Conservation (phyloP, 2,888 invertebrate genomes). For the Anaspis maculata region DNA sequence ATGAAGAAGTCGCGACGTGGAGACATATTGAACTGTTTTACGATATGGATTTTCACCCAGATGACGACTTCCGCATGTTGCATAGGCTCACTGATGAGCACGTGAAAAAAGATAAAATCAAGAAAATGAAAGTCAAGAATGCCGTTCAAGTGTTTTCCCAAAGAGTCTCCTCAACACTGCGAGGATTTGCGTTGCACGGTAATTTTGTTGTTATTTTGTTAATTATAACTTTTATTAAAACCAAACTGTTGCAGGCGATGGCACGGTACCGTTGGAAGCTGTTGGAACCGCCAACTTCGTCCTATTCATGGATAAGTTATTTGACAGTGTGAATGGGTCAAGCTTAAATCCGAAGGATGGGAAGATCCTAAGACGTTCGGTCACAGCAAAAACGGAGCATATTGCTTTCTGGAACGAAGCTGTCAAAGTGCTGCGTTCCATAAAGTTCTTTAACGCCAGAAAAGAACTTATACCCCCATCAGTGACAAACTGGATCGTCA, state of each 20-base stretch:
- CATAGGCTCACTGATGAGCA: background rate
- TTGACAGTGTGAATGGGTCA: conserved; percentile 1
- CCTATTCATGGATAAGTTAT: background rate
- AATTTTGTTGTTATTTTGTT: background rate
- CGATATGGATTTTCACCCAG: background rate
- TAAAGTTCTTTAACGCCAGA: background rate
- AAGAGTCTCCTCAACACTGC: background rate
- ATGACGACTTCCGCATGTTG: background rate
- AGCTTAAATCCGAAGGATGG: background rate
- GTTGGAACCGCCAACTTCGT: background rate
- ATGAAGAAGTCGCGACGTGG: background rate
- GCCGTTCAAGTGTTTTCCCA: conserved; percentile 1
- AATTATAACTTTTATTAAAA: background rate
- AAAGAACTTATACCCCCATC: conserved; percentile 1
- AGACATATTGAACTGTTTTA: background rate
- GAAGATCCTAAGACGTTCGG: background rate
- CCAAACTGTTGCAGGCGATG: background rate
- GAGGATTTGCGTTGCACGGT: background rate
- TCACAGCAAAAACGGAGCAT: background rate
- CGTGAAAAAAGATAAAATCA: background rate
- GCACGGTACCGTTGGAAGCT: background rate
- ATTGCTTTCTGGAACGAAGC: background rate
- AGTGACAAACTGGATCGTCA: background rate
- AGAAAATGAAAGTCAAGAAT: conserved; percentile 1
- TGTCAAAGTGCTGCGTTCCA: background rate